phyloP scores from a whole-genome alignment of 2,888 invertebrate species.

The Rhodophaea formosa region DNA sequence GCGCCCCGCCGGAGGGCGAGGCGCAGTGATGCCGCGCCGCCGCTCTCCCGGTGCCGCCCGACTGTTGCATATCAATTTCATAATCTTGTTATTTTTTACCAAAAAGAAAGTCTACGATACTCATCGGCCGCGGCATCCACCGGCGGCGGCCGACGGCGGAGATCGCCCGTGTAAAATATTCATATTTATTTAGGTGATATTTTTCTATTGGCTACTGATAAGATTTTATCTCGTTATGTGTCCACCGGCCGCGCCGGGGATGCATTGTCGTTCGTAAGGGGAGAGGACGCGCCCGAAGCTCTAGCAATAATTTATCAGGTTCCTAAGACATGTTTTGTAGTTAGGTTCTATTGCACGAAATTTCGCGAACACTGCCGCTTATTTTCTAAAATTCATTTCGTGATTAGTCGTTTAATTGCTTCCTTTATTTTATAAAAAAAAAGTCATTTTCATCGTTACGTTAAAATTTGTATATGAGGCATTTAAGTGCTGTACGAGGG shows the following conservation, averaged over 20 bases:
- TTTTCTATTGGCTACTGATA: slow-evolving; percentile 81
- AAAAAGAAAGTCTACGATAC: slow-evolving; percentile 60
- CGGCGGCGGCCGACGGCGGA: slow-evolving; percentile 41
- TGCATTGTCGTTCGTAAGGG: slow-evolving; percentile 57
- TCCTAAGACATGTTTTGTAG: slow-evolving; percentile 80
- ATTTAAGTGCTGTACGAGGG: slow-evolving; percentile 79
- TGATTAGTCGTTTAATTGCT: slow-evolving; percentile 65
- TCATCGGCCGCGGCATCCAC: slow-evolving; percentile 40
- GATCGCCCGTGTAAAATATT: slow-evolving; percentile 60
- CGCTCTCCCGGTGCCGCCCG: slow-evolving; percentile 29
- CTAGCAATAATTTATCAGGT: slow-evolving; percentile 81
- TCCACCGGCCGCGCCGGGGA: slow-evolving; percentile 58
- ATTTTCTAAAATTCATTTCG: slow-evolving; percentile 65
- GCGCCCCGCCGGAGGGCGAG: slow-evolving; percentile 44
- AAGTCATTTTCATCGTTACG: slow-evolving; percentile 70
- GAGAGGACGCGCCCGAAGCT: slow-evolving; percentile 62
- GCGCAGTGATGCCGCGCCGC: slow-evolving; percentile 56
- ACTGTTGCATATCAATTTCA: slow-evolving; percentile 65
- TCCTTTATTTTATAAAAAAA: slow-evolving; percentile 60
- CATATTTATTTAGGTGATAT: slow-evolving; percentile 81
- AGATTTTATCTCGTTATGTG: slow-evolving; percentile 75
- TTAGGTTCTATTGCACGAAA: slow-evolving; percentile 80
- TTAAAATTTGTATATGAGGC: slow-evolving; percentile 76
- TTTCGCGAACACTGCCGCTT: slow-evolving; percentile 80
- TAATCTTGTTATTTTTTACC: slow-evolving; percentile 74